Conservation (phyloP, 2,797 vertebrate genomes). For the Rhinichthys osculus region DNA sequence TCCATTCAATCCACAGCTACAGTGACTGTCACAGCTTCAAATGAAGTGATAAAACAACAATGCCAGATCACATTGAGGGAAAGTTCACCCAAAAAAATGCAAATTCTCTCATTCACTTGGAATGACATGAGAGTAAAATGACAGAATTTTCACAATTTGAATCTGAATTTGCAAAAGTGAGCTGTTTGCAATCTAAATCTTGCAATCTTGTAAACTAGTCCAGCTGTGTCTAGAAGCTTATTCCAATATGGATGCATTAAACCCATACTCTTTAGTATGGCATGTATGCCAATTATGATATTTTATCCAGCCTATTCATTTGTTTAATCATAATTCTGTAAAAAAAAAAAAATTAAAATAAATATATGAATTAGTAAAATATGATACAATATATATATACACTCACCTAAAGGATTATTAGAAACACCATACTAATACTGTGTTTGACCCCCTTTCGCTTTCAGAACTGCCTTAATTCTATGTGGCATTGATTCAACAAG, state of each 20-base stretch:
- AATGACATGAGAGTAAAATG: not conserved
- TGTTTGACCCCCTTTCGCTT: too few relatives aligned
- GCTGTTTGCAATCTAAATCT: not conserved
- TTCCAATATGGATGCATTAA: constrained; percentile 2
- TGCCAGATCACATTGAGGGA: not conserved
- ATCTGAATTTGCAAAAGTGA: not conserved
- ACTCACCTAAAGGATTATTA: too few relatives aligned
- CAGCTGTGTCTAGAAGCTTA: not conserved
- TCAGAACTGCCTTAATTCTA: too few relatives aligned
- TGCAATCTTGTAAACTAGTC: not conserved
- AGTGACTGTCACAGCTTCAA: constrained; percentile 7
- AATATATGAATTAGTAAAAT: too few relatives aligned
- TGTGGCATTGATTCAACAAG: too few relatives aligned
- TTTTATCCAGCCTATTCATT: not conserved
- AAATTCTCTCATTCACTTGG: not conserved
- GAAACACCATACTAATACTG: too few relatives aligned
- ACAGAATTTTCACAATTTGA: not conserved
- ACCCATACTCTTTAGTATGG: not conserved
- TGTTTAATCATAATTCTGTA: too few relatives aligned
- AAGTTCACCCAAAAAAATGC: not conserved
- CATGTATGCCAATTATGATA: not conserved
- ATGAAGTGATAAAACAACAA: constrained; percentile 15
- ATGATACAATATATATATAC: too few relatives aligned
- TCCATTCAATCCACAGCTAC: not conserved
- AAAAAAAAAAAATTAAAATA: too few relatives aligned